Percentiles rank a stretch among this genome's conserved stretches.
Conservation (phyloP, 1,140 invertebrate genomes). For the Aphidius gifuensis region DNA sequence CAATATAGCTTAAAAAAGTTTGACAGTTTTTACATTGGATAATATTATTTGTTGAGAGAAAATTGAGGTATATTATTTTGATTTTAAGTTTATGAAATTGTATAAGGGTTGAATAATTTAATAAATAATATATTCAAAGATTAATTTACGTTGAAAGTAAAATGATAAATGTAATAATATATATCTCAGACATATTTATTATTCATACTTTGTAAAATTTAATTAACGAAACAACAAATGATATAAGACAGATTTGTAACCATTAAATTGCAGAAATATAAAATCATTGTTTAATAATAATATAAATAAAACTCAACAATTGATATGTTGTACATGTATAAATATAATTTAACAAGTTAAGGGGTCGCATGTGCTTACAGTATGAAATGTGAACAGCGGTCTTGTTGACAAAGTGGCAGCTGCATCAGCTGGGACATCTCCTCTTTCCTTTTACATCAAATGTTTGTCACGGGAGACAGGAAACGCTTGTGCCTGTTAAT, state of each 20-base stretch:
- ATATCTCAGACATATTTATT: too few relatives aligned
- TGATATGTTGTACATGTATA: too few relatives aligned
- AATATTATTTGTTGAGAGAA: conserved; percentile 8
- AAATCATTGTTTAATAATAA: too few relatives aligned
- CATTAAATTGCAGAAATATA: too few relatives aligned
- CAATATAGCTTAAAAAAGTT: conserved; percentile 2
- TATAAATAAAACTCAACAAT: too few relatives aligned
- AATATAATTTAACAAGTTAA: too few relatives aligned
- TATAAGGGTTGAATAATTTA: neutral
- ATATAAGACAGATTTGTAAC: too few relatives aligned
- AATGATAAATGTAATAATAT: too few relatives aligned
- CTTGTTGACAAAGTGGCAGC: conserved; percentile 32
- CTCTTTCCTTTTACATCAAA: conserved; percentile 13
- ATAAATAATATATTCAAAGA: too few relatives aligned
- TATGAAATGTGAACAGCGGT: neutral
- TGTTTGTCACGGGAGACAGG: conserved; percentile 42
- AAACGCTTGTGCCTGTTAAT: conserved; percentile 42
- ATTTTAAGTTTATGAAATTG: neutral
- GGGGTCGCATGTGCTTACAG: conserved; percentile 5
- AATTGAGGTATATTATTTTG: neutral
- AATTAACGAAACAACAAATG: too few relatives aligned
- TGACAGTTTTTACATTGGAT: conserved; percentile 16
- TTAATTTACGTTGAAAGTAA: too few relatives aligned
- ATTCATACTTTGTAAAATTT: too few relatives aligned
- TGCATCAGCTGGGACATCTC: conserved; percentile 27